phyloP scores from a whole-genome alignment of 1,140 invertebrate species.

The Calosoma granatense region DNA sequence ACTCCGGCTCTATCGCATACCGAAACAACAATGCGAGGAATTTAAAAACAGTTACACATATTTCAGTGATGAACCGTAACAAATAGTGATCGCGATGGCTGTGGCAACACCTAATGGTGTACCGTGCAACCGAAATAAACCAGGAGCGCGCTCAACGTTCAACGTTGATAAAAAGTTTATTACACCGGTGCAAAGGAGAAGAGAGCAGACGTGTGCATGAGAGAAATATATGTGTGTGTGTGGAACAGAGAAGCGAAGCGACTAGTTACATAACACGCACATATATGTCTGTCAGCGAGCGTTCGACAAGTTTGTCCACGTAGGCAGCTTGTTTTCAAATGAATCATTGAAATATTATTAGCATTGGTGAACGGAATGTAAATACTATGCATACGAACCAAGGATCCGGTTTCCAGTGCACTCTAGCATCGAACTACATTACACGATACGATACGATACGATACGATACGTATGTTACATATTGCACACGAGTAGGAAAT shows the following conservation, averaged over 20 bases:
- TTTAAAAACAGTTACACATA: neutral
- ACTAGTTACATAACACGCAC: neutral
- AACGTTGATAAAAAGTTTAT: no score
- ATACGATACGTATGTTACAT: no score
- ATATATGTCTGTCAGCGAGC: no score
- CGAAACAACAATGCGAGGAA: conserved; percentile 3
- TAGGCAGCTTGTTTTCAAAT: neutral
- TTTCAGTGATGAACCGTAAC: neutral
- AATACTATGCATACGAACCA: neutral
- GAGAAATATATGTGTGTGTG: no score
- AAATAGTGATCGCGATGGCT: neutral
- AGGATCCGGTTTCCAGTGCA: neutral
- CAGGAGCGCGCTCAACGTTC: no score
- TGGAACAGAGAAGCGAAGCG: neutral
- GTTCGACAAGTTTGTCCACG: no score
- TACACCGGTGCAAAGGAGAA: no score
- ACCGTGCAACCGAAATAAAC: neutral
- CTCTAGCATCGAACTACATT: no score
- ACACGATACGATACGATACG: no score
- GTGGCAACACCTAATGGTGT: neutral
- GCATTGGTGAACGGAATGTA: neutral
- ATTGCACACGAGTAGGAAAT: no score
- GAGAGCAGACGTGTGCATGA: no score
- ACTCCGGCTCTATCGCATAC: no score
- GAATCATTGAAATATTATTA: neutral